phyloP scores from a whole-genome alignment of 2,797 vertebrate genomes.

The Cuculus canorus region DNA sequence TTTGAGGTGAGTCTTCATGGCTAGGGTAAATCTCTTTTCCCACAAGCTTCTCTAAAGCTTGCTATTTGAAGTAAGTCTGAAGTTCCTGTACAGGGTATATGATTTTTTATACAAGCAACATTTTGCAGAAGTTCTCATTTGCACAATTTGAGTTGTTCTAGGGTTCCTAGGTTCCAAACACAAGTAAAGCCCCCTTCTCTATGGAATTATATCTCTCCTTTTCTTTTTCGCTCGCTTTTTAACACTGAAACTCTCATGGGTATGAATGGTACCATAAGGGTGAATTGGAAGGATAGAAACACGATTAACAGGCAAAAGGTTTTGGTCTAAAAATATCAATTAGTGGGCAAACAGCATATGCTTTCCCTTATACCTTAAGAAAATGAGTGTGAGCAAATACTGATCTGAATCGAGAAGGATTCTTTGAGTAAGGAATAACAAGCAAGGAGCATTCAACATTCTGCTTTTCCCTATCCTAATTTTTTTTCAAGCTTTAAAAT shows the following conservation, averaged over 20 bases:
- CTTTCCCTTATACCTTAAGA: not conserved
- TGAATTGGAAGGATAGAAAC: not conserved
- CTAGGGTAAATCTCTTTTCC: not conserved
- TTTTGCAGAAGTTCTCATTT: not conserved
- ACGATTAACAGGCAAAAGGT: not conserved
- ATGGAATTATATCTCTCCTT: not conserved
- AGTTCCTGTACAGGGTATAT: not conserved
- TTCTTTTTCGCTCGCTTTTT: not conserved
- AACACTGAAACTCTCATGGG: not conserved
- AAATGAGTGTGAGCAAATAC: not conserved
- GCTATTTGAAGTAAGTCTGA: not conserved
- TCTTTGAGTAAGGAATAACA: not conserved
- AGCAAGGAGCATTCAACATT: not conserved
- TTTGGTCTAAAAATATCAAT: not conserved
- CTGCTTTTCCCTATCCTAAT: not conserved
- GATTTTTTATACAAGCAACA: not conserved
- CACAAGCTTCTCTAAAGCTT: not conserved
- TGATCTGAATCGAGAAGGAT: not conserved
- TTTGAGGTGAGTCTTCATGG: not conserved
- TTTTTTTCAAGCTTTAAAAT: not conserved
- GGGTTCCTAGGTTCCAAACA: not conserved
- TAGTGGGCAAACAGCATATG: not conserved
- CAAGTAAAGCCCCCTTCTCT: not conserved
- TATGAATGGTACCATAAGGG: not conserved
- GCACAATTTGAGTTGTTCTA: not conserved